These are phyloP conservation scores for Ricordea florida DNA, from an alignment of 92 coral and sea anemone genomes.

Conservation along the genomic window DNA sequence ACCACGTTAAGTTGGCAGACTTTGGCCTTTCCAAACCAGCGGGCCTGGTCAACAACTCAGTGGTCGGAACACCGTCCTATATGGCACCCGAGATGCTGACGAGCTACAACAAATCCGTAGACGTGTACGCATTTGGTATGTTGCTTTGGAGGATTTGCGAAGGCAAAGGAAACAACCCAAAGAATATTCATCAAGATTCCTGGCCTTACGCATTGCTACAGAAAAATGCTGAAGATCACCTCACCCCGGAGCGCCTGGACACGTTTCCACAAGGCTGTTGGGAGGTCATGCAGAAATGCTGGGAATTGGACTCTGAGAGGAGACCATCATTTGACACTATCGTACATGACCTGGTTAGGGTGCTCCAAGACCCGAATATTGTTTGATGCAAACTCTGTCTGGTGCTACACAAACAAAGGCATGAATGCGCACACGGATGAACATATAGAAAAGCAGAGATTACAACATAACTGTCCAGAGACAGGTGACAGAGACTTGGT, in stretches of 20 bases:
- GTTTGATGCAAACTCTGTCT: no score
- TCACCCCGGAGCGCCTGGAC: slow-evolving; percentile 37
- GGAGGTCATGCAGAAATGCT: slow-evolving; percentile 49
- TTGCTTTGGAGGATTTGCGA: slow-evolving; percentile 56
- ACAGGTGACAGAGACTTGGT: no score
- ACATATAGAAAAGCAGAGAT: no score
- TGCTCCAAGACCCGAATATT: slow-evolving; percentile 27
- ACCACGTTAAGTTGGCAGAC: slow-evolving; percentile 44
- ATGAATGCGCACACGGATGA: no score
- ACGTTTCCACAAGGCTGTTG: slow-evolving; percentile 23
- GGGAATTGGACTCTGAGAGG: slow-evolving; percentile 20
- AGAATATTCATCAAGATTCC: slow-evolving; percentile 19
- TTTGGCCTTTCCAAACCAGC: slow-evolving; percentile 49
- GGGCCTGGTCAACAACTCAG: slow-evolving; percentile 22
- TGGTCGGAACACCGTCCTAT: slow-evolving; percentile 41
- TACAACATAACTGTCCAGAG: no score
- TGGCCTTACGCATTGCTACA: slow-evolving; percentile 31
- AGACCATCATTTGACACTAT: slow-evolving; percentile 37
- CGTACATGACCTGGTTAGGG: not conserved
- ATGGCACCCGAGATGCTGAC: slow-evolving; percentile 59
- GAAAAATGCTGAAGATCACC: slow-evolving; percentile 25
- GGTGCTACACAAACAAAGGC: no score
- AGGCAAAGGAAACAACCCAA: slow-evolving; percentile 48
- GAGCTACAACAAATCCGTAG: slow-evolving; percentile 33
- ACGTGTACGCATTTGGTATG: slow-evolving; percentile 55